Percentiles rank a stretch among this genome's conserved stretches.
phyloP scores from a whole-genome alignment of 2,113 vertebrate species.

The Rhineura floridana region DNA sequence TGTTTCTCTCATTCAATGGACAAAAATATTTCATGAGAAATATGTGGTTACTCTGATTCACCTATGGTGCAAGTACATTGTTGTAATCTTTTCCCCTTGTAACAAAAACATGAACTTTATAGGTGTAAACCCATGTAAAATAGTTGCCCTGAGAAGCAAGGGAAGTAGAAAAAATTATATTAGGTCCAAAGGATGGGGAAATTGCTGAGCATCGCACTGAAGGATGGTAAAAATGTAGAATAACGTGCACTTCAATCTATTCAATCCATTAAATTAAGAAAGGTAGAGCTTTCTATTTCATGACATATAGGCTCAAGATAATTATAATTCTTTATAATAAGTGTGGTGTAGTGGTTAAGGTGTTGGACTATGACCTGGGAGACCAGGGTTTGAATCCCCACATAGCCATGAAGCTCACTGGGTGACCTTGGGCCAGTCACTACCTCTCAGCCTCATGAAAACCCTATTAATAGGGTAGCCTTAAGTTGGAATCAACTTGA shows the following conservation, averaged over 20 bases:
- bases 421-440: no score
- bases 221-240: constrained; percentile 55
- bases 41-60: constrained; percentile 70
- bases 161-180: constrained; percentile 46
- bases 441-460: no score
- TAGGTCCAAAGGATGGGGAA: constrained; percentile 46
- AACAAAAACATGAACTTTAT: constrained; percentile 69
- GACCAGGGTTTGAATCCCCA: no score
- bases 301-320: not conserved
- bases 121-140: constrained; percentile 55
- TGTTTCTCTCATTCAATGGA: constrained; percentile 83
- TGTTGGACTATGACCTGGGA: no score
- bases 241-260: constrained; percentile 34
- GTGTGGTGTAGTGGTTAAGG: no score
- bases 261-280: constrained; percentile 34
- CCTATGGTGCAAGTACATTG: constrained; percentile 63
- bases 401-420: no score
- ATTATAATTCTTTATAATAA: constrained; percentile 31
- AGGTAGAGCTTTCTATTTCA: not conserved
- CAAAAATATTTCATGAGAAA: constrained; percentile 81
- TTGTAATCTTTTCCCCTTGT: constrained; percentile 53
- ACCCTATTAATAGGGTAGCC: no score
- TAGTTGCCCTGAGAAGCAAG: constrained; percentile 48
- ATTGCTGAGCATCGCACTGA: constrained; percentile 42
- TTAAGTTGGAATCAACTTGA: no score